Percentiles rank a stretch among this genome's conserved stretches.
phyloP scores from a whole-genome alignment of 2,888 invertebrate species.

The Odontocerum albicorne region DNA sequence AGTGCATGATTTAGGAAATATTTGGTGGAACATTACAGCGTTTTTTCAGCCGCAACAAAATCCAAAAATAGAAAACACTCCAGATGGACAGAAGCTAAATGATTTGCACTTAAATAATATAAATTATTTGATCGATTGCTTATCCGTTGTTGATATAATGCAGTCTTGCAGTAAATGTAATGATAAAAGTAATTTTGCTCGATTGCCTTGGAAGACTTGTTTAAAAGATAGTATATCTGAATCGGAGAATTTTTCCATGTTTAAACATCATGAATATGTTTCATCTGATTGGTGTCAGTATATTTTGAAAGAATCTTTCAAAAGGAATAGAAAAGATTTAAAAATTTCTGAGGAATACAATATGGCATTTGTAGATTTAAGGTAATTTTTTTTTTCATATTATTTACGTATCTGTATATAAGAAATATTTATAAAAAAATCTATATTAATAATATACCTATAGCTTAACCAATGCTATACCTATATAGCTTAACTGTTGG shows the following conservation, averaged over 20 bases:
- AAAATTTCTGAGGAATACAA: conserved; percentile 38
- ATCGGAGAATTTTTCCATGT: conserved; percentile 22
- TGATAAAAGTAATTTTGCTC: conserved; percentile 1
- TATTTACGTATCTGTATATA: neutral
- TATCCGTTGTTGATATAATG: conserved; percentile 40
- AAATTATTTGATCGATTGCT: conserved; percentile 37
- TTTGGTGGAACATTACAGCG: conserved; percentile 45
- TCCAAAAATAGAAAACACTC: neutral
- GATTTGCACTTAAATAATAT: conserved; percentile 15
- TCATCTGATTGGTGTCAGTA: conserved; percentile 14
- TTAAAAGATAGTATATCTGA: conserved; percentile 28
- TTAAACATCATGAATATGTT: conserved; percentile 3
- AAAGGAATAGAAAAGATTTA: conserved; percentile 34
- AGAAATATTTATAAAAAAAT: no score
- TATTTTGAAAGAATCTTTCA: conserved; percentile 9
- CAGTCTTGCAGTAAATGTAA: conserved; percentile 31
- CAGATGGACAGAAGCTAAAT: neutral
- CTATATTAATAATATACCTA: no score
- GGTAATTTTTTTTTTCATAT: conserved; percentile 17
- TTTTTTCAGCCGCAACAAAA: conserved; percentile 8
- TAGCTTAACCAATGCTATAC: no score
- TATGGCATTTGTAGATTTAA: conserved; percentile 40
- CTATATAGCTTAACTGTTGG: no score
- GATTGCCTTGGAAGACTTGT: conserved; percentile 18
- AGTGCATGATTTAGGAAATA: conserved; percentile 37